Conservation (phyloP, 2,888 invertebrate genomes). For the Hirtodrosophila duncani region DNA sequence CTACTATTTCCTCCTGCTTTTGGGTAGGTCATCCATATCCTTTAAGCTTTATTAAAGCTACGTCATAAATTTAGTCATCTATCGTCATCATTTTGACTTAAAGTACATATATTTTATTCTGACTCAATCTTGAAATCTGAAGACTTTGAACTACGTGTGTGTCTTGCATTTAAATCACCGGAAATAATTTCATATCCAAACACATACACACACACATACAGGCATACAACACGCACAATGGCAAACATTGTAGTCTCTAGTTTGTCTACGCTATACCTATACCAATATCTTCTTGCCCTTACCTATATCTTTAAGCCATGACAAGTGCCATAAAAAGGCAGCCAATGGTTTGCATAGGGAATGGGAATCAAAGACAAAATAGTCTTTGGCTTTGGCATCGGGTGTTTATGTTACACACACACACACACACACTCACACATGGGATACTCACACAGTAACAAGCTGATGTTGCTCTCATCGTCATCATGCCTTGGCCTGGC, state of each 20-base stretch:
- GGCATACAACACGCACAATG: conserved; percentile 32
- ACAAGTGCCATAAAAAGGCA: conserved; percentile 67
- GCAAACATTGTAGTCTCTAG: conserved; percentile 26
- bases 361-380: conserved; percentile 42
- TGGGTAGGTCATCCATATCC: too few relatives aligned
- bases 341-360: conserved; percentile 35
- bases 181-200: conserved; percentile 63
- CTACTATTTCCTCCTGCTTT: too few relatives aligned
- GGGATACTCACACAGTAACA: conserved; percentile 2
- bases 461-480: conserved; percentile 7
- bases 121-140: conserved; percentile 35
- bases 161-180: conserved; percentile 70
- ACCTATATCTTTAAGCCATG: conserved; percentile 36
- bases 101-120: too few relatives aligned
- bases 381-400: conserved; percentile 17
- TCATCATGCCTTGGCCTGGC: conserved; percentile 10
- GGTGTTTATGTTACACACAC: conserved; percentile 30
- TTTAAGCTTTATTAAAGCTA: too few relatives aligned
- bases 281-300: conserved; percentile 3
- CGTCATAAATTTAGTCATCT: too few relatives aligned
- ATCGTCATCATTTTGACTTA: too few relatives aligned
- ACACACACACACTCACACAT: conserved; percentile 7
- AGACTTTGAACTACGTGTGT: conserved; percentile 57
- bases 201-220: conserved; percentile 18
- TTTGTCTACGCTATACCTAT: conserved; percentile 12